These are phyloP conservation scores for Upupa epops DNA, from an alignment of 2,113 vertebrate genomes.

Conservation along the genomic window DNA sequence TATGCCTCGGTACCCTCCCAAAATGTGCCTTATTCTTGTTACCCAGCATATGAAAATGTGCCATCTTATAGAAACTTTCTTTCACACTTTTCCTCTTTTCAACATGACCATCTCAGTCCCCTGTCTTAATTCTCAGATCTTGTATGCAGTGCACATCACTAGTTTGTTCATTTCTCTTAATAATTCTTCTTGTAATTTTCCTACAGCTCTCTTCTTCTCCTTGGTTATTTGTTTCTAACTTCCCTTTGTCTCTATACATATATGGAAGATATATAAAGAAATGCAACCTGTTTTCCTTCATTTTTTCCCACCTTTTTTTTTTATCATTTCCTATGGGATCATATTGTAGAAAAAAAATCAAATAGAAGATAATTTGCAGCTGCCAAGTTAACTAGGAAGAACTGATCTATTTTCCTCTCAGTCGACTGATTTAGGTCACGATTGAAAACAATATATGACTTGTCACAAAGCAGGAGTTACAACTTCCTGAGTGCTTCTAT, in stretches of 20 bases:
- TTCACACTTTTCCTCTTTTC: neutral
- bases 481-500: neutral
- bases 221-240: neutral
- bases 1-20: neutral
- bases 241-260: neutral
- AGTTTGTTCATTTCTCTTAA: neutral
- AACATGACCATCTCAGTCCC: neutral
- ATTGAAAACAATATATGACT: neutral
- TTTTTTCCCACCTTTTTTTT: fast-evolving
- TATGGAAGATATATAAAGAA: neutral
- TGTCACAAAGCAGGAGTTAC: neutral
- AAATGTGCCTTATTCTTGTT: neutral
- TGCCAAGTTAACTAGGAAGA: neutral
- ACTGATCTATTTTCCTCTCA: neutral
- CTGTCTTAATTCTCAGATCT: neutral
- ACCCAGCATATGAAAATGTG: neutral
- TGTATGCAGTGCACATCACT: neutral
- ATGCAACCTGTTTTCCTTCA: neutral
- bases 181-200: neutral
- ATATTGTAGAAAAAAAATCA: neutral
- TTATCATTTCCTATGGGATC: neutral
- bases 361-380: neutral
- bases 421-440: slow-evolving; percentile 30
- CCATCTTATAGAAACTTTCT: neutral
- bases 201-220: neutral